Conservation (phyloP, 2,888 invertebrate species). For the Tipula unca region DNA sequence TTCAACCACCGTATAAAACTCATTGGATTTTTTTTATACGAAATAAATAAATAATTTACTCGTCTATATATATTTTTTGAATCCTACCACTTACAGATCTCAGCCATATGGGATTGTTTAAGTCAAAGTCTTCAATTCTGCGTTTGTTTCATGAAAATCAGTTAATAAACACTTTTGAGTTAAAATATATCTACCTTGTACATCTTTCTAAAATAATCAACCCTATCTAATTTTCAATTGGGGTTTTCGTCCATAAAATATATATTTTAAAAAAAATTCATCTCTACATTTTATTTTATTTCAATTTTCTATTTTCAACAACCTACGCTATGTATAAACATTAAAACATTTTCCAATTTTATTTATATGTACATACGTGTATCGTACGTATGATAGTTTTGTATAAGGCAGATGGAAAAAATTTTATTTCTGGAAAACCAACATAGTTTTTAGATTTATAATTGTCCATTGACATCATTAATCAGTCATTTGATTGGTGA, state of each 20-base stretch:
- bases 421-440: background rate
- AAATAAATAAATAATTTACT: too few relatives aligned
- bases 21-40: too few relatives aligned
- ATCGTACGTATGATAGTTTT: background rate
- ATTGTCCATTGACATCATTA: constrained; percentile 4
- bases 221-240: background rate
- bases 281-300: background rate
- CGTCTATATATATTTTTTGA: too few relatives aligned
- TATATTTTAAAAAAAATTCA: background rate
- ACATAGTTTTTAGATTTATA: background rate
- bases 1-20: too few relatives aligned
- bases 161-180: too few relatives aligned
- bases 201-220: background rate
- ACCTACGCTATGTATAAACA: background rate
- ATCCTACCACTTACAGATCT: too few relatives aligned
- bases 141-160: too few relatives aligned
- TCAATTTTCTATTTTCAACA: background rate
- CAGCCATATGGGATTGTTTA: too few relatives aligned
- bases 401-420: background rate
- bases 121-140: too few relatives aligned
- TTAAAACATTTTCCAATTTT: background rate
- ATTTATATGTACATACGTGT: background rate
- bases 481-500: background rate
- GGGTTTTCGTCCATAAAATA: background rate
- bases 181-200: too few relatives aligned